A percentile compares a stretch with the other conserved stretches of the same genome.
Evolutionary conservation across 2,113 vertebrate species (phyloP).

Genomic region (Pedionomus torquatus): DNA sequence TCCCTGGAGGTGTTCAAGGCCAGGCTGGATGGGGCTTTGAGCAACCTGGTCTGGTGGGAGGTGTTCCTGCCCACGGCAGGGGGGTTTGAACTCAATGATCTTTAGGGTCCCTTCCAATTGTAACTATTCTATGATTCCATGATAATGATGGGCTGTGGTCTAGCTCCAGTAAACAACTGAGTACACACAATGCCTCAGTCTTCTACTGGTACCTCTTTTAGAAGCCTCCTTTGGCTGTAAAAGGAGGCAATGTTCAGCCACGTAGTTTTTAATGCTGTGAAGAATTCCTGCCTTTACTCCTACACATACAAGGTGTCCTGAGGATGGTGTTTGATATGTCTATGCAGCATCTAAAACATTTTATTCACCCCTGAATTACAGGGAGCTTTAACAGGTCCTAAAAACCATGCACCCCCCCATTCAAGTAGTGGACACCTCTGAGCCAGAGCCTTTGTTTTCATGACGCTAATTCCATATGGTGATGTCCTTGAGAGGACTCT

Average conservation of each 20-base stretch:
- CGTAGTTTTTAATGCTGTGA: not conserved
- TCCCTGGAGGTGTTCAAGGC: too few relatives aligned
- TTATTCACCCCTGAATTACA: not conserved
- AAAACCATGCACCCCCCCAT: not conserved
- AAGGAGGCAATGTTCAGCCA: not conserved
- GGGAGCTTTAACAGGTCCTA: not conserved
- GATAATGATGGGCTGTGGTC: not conserved
- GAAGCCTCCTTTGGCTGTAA: not conserved
- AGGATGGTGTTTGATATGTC: not conserved
- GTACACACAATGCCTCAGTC: not conserved
- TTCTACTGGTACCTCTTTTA: not conserved
- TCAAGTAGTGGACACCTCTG: fast-evolving
- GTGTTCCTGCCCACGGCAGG: too few relatives aligned
- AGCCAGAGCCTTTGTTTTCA: not conserved
- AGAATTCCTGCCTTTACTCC: not conserved
- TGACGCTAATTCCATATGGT: not conserved
- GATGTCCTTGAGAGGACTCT: not conserved
- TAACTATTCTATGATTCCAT: too few relatives aligned
- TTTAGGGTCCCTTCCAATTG: too few relatives aligned
- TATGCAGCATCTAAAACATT: not conserved
- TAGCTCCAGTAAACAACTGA: not conserved
- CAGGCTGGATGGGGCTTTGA: too few relatives aligned
- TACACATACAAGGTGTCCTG: not conserved
- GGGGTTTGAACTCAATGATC: too few relatives aligned
- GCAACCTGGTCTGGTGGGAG: too few relatives aligned